These are phyloP conservation scores for Melipona quadrifasciata DNA, from an alignment of 1,140 invertebrate species.

Conservation along the genomic window DNA sequence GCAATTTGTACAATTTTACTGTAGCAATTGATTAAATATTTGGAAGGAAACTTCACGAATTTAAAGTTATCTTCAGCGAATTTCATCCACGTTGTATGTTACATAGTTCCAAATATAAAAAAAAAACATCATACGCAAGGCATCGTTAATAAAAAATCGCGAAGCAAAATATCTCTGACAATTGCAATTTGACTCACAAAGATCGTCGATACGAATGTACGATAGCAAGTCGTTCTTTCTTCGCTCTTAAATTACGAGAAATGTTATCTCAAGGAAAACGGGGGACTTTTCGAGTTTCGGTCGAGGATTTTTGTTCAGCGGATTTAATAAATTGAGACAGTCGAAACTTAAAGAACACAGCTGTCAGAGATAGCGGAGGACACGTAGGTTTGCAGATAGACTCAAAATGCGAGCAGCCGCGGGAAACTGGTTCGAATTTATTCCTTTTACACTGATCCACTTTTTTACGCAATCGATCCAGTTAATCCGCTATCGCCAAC, in stretches of 20 bases:
- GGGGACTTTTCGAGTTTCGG: neutral
- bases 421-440: constrained; percentile 42
- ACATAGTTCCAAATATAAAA: neutral
- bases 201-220: neutral
- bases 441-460: constrained; percentile 40
- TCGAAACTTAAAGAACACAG: neutral
- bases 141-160: neutral
- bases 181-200: neutral
- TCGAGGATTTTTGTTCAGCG: neutral
- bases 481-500: constrained; percentile 43
- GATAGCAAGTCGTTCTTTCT: no score
- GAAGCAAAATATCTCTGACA: neutral
- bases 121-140: neutral
- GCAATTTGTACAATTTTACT: no score
- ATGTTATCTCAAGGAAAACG: no score
- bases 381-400: neutral
- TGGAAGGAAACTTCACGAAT: no score
- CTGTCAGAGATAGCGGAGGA: neutral
- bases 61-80: no score
- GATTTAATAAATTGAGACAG: neutral
- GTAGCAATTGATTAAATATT: no score
- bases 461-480: constrained; percentile 48
- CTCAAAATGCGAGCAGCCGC: constrained; percentile 19
- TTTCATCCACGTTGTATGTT: neutral
- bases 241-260: neutral